Base-by-base conservation (phyloP, 1,140 invertebrate genomes). In the Drosophila eugracilis region DNA sequence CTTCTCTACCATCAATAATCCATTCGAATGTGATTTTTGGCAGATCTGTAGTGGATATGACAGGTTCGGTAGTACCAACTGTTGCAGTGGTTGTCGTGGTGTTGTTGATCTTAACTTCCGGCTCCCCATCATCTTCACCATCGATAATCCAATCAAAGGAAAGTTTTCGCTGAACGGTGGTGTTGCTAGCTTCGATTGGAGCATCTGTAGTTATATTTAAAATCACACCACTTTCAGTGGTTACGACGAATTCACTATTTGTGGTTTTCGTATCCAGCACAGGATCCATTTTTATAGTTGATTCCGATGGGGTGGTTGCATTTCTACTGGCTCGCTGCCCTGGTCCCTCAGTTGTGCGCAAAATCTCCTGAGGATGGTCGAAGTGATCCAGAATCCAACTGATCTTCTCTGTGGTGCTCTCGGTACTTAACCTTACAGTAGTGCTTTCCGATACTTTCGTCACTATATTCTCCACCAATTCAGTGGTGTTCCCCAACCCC, bases 321-420 rank as follows among this genome's bases (percentile, higher is more conserved):
- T 71, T 44, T 2, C 37, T 28, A 1, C 52, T 73, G 5, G 52
- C 26, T 42, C 58, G 45, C 2, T 36, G 34, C 6, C 15, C 32
- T 1, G 53, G 34, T 3, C 67, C 36, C 36, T 63, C 66, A 14
- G 81, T 86, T n/a, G 83, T 81, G 10, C 26, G 78, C 6, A 75
- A 10, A 30, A 86, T 86, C 17, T 83, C 74, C 32, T 83, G 81
- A 21, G 83, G 78, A 42, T 65, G 72, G 17, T 89, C 83, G 14
- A 86, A 86, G 14, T 49, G 59, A 58, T 88, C 84, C 17, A 86
- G 37, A 10, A 86, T 65, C 84, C 84, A 89, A 7, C 69, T 83
- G 0, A 86, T 53, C 10, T 22, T 28, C 10, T 86, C 78, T 1
- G 70, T 66, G 17, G 72, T 49, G 12, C 37, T 30, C 2, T 81